Percentiles rank a stretch among this genome's conserved stretches.
phyloP scores from a whole-genome alignment of 2,888 invertebrate genomes.

The Cheilosia urbana region DNA sequence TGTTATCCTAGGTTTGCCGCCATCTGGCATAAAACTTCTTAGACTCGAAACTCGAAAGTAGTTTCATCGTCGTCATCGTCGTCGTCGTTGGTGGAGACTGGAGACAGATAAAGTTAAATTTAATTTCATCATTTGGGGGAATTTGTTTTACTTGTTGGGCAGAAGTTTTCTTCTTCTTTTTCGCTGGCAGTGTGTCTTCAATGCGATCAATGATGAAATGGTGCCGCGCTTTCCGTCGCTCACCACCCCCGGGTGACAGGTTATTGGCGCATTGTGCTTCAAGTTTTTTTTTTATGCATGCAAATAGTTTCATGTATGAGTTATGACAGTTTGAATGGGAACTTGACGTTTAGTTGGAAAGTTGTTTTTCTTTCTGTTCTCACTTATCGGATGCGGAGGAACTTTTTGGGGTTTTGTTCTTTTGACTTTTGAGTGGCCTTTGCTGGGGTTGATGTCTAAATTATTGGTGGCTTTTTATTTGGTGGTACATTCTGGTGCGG shows the following conservation, averaged over 20 bases:
- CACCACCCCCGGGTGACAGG: slow-evolving; percentile 10
- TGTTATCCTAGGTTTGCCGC: slow-evolving; percentile 69
- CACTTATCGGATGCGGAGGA: background rate
- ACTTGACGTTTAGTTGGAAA: slow-evolving; percentile 58
- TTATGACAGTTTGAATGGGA: slow-evolving; percentile 62
- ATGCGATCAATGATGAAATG: slow-evolving; percentile 50
- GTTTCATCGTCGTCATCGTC: slow-evolving; percentile 39
- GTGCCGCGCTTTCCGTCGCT: background rate
- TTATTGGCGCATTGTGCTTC: slow-evolving; percentile 41
- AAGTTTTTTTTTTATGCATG: slow-evolving; percentile 11
- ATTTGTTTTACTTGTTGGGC: slow-evolving; percentile 48
- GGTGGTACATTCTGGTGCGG: background rate
- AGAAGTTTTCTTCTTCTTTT: background rate
- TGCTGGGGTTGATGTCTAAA: slow-evolving; percentile 13
- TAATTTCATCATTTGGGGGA: slow-evolving; percentile 65
- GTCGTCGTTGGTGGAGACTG: slow-evolving; percentile 16
- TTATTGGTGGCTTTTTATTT: background rate
- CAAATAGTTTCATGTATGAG: slow-evolving; percentile 58
- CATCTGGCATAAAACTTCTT: slow-evolving; percentile 65
- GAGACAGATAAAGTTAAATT: slow-evolving; percentile 73
- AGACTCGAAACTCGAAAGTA: slow-evolving; percentile 60
- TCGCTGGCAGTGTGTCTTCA: slow-evolving; percentile 21
- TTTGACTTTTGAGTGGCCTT: background rate
- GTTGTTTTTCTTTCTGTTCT: background rate
- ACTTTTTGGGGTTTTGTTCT: slow-evolving; percentile 7